Conservation (phyloP, 2,888 invertebrate genomes). For the Drosophila kokeensis region DNA sequence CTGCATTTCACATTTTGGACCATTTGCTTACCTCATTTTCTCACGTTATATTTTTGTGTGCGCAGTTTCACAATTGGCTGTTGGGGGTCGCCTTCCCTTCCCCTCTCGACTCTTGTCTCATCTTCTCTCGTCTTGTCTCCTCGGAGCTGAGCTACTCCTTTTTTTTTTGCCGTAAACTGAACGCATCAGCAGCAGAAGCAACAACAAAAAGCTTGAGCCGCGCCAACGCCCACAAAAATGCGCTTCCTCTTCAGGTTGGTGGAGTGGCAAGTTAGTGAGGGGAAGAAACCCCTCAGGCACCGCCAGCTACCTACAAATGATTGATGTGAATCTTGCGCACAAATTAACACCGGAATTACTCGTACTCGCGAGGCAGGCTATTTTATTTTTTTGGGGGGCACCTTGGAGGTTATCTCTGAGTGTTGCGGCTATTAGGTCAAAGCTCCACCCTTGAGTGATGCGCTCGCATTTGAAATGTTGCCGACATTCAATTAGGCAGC, state of each 20-base stretch:
- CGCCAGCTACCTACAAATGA: conserved; percentile 61
- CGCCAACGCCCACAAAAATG: conserved; percentile 72
- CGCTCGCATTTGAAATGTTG: conserved; percentile 67
- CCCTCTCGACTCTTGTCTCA: background rate
- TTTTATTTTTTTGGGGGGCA: background rate
- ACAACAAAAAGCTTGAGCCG: conserved; percentile 60
- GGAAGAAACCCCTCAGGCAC: conserved; percentile 10
- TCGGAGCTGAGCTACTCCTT: conserved; percentile 55
- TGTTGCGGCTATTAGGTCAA: conserved; percentile 52
- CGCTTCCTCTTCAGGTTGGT: conserved; percentile 38
- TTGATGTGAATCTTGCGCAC: conserved; percentile 79
- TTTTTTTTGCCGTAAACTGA: conserved; percentile 40
- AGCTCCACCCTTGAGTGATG: conserved; percentile 59
- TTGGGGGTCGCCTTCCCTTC: conserved; percentile 29
- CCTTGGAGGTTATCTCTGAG: background rate
- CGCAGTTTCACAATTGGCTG: conserved; percentile 43
- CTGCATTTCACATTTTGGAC: conserved; percentile 1
- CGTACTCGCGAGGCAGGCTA: conserved; percentile 42
- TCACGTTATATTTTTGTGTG: conserved; percentile 32
- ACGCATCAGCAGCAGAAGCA: conserved; percentile 24
- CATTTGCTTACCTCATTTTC: conserved; percentile 25
- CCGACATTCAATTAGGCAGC: conserved; percentile 77
- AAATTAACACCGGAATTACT: conserved; percentile 84
- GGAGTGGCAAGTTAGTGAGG: background rate
- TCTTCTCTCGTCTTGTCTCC: background rate